Evolutionary conservation across 2,888 invertebrate species (phyloP).

Genomic region (Dryococelus australis): DNA sequence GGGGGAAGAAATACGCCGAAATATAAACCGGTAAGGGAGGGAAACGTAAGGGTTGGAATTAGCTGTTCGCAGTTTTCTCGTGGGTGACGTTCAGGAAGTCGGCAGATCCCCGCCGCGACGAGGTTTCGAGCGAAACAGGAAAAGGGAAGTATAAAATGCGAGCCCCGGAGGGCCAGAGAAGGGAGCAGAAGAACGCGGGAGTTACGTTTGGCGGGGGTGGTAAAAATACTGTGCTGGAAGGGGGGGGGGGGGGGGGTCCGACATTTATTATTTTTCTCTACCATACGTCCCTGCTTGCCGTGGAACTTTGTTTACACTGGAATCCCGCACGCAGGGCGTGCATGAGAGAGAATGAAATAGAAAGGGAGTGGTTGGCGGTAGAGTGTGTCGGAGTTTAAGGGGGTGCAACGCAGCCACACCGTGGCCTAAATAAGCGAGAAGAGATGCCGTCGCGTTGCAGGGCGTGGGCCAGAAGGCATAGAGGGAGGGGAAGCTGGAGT

Average conservation of each 20-base stretch:
- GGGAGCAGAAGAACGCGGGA: neutral
- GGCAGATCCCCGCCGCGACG: neutral
- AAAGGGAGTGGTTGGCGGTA: neutral
- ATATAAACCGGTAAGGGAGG: too few species aligned
- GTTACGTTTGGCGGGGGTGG: neutral
- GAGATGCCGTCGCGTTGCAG: neutral
- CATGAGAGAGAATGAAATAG: neutral
- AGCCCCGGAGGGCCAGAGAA: neutral
- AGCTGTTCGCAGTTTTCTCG: neutral
- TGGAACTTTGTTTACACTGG: neutral
- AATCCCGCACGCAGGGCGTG: neutral
- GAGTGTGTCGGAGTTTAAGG: neutral
- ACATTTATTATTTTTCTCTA: neutral
- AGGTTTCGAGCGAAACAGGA: neutral
- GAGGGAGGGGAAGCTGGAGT: neutral
- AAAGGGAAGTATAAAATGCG: neutral
- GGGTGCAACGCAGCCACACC: neutral
- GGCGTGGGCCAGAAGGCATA: neutral
- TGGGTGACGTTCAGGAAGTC: neutral
- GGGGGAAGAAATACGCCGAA: too few species aligned
- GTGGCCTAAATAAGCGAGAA: conserved; percentile 7
- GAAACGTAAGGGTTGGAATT: too few species aligned
- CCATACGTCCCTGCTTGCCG: neutral
- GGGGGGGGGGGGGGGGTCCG: neutral
- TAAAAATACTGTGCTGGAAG: too few species aligned